A percentile compares a stretch with the other conserved stretches of the same genome.
Evolutionary conservation across 2,113 vertebrate genomes (phyloP).

Genomic region (Oryctolagus cuniculus): DNA sequence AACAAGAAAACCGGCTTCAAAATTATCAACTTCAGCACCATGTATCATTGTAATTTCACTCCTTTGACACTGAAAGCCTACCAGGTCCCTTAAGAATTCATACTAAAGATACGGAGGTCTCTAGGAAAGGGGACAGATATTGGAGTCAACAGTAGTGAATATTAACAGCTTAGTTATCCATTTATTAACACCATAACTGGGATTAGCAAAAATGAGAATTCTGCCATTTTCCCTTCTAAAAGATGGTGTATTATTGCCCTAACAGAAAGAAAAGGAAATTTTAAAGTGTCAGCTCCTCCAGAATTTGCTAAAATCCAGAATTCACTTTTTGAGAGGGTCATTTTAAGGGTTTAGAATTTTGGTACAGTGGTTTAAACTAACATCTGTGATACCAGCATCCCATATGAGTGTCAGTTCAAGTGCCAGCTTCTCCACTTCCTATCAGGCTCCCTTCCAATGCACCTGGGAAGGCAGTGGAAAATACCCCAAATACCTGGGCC

Average conservation of each 20-base stretch:
- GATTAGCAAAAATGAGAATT: not conserved
- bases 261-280: not conserved
- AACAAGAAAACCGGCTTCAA: not conserved
- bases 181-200: not conserved
- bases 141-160: not conserved
- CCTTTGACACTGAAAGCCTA: constrained; percentile 8
- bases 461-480: too few relatives aligned
- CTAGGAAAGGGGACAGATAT: not conserved
- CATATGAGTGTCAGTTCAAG: too few relatives aligned
- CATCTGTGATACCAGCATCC: too few relatives aligned
- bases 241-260: not conserved
- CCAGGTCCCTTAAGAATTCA: not conserved
- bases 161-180: not conserved
- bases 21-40: not conserved
- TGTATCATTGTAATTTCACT: not conserved
- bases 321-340: not conserved
- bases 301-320: constrained; percentile 4
- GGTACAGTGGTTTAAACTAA: too few relatives aligned
- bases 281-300: not conserved
- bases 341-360: not conserved
- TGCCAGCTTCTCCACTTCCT: too few relatives aligned
- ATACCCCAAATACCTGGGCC: too few relatives aligned
- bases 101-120: not conserved
- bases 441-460: too few relatives aligned
- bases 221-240: not conserved